Percentiles rank a stretch among this genome's conserved stretches.
Evolutionary conservation across 2,113 vertebrate genomes (phyloP).

Genomic region (Otus sunia): DNA sequence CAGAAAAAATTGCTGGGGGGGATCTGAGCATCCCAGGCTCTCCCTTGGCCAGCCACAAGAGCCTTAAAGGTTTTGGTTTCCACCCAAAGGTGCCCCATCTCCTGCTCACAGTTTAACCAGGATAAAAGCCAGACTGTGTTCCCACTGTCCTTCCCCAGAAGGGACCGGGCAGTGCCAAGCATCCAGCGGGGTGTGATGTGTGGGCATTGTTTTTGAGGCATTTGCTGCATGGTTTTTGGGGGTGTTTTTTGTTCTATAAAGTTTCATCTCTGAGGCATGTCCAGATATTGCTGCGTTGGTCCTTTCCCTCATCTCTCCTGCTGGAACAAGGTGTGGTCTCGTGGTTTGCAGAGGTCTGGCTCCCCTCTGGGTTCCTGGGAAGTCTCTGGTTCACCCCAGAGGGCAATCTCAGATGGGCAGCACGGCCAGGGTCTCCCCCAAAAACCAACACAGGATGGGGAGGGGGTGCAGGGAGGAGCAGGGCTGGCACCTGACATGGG

Average conservation of each 20-base stretch:
- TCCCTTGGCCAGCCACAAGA: neutral
- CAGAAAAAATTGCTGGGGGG: neutral
- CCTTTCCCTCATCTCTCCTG: neutral
- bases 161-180: rapidly evolving
- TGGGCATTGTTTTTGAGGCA: neutral
- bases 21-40: neutral
- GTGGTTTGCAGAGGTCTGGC: neutral
- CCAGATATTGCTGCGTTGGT: rapidly evolving
- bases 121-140: neutral
- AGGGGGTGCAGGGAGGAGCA: neutral
- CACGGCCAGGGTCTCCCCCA: neutral
- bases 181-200: rapidly evolving
- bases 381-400: neutral
- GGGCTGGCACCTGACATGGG: neutral
- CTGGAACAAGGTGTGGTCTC: neutral
- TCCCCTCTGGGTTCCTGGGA: neutral
- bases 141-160: neutral
- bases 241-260: neutral
- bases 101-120: neutral
- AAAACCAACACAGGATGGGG: neutral
- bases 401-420: neutral
- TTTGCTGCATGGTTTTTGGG: rapidly evolving
- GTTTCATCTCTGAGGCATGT: neutral
- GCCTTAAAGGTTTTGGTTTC: neutral
- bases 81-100: neutral